Evolutionary conservation across 2,797 vertebrate species (phyloP), one percentile per base, ranked within the genome.

Genomic region (Acridotheres tristis): DNA sequence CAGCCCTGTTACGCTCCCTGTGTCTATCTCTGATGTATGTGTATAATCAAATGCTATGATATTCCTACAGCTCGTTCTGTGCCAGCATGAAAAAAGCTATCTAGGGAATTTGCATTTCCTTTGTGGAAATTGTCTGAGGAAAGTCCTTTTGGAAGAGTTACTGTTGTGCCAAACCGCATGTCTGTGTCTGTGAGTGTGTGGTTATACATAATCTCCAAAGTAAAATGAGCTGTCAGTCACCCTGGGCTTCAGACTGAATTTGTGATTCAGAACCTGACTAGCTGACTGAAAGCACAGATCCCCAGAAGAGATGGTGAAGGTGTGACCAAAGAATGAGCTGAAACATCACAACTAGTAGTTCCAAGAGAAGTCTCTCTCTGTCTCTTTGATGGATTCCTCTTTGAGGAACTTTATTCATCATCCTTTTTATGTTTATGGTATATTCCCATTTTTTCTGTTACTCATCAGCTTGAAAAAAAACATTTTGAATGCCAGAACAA

Each of bases 321-420:
- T 90, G 51, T 81, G 81, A 89, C 88, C 67, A 89, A 85, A 92
- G 81, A 79, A 68, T 80, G 86, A 89, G 55, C 36, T 85, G 88
- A 89, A 94, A 63, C 66, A 77, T 94, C 59, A 75, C 34, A 85
- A 58, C 32, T 72, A 34, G n/a, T n/a, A 78, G 63, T 88, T 87
- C 75, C 50, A 42, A 53, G 43, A 84, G 59, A 53, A 59, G 22
- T 38, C 40, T 69, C 3, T 58, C 30, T 75, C 47, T 68, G 1
- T 71, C 51, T 76, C 59, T 94, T 62, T 66, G 62, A 34, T 36
- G 29, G 40, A 47, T 91, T 89, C 11, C n/a, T 89, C 15, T 81
- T 54, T 69, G 74, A 84, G 32, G 45, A 69, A 73, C 19, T 73
- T 42, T n/a, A 59, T 71, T 95, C 5, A 38, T 85, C 50, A 69